Conservation (phyloP, 2,888 invertebrate genomes). For the Tetranychus piercei region DNA sequence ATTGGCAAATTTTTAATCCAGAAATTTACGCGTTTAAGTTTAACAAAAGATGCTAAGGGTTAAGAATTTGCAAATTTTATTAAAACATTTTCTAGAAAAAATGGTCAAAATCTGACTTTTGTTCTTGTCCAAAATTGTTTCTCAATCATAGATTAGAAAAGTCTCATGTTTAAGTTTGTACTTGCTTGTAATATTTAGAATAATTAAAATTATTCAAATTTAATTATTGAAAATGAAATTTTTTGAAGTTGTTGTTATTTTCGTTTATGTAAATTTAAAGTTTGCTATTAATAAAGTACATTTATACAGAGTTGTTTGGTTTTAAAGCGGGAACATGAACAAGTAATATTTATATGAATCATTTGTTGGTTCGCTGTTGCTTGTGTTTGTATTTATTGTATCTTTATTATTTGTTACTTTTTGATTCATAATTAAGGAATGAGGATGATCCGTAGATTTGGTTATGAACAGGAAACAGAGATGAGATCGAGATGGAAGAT, state of each 20-base stretch:
- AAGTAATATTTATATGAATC: neutral
- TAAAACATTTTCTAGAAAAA: too few relatives aligned
- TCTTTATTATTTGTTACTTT: neutral
- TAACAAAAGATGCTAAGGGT: too few relatives aligned
- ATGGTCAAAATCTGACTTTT: too few relatives aligned
- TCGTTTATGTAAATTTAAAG: neutral
- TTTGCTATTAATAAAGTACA: neutral
- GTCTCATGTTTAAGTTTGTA: too few relatives aligned
- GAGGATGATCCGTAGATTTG: neutral
- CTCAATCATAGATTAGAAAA: too few relatives aligned
- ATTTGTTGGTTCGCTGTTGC: neutral
- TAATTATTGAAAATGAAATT: neutral
- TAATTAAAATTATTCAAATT: neutral
- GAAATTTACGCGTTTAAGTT: too few relatives aligned
- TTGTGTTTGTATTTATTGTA: neutral
- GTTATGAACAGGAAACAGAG: neutral
- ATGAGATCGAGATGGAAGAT: slow-evolving; percentile 1
- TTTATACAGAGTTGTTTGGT: neutral
- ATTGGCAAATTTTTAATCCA: too few relatives aligned
- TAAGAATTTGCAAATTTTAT: too few relatives aligned
- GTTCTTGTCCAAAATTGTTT: too few relatives aligned
- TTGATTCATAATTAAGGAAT: neutral
- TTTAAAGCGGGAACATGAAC: neutral
- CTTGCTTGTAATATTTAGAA: too few relatives aligned
- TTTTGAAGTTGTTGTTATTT: neutral